Evolutionary conservation across 2,888 invertebrate genomes (phyloP), one percentile per base, ranked within the genome.

Genomic region (Choristoneura rosaceana): DNA sequence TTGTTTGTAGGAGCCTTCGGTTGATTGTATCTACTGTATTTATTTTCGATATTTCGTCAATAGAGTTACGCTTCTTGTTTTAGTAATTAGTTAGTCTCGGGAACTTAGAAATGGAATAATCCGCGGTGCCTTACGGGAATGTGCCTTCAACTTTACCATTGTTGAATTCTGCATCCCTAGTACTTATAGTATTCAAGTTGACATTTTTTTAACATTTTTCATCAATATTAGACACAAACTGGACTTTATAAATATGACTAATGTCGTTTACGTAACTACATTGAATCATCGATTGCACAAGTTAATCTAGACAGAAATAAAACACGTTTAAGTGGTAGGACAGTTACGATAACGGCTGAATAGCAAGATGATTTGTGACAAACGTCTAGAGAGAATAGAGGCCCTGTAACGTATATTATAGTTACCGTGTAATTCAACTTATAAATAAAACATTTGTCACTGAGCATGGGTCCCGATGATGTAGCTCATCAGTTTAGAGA

Each of bases 1-100:
- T 75, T 76, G 79, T 81, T 81, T 79, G 81, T 82, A 82, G 81
- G 79, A 80, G 81, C 83, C 83, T 85, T 89, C 88, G 90, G 89
- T 90, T 82, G 84, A 84, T 83, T 84, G 84, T 83, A 82, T 83
- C 82, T 79, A 83, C 81, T 86, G 83, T 87, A 86, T 86, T 87
- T 87, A 87, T 86, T 86, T 81, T 82, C 76, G 77, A 77, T 78
- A 79, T 78, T 79, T 76, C 79, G 75, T 84, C 77, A 84, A 81
- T 81, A 80, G 67, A 84, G 87, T 83, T 89, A 92, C 90, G 90
- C 91, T 92, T 92, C 85, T 84, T 84, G 84, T 82, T 84, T 80
- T 89, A 89, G 86, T 87, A 85, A 81, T 38, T 85, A 87, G 82
- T 85, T 83, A 84, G 82, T 84, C 80, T 84, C 79, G 81, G 83